A percentile compares a stretch with the other conserved stretches of the same genome.
These are phyloP conservation scores for Limnephilus auricula DNA, from an alignment of 2,888 invertebrate genomes.

Conservation along the genomic window DNA sequence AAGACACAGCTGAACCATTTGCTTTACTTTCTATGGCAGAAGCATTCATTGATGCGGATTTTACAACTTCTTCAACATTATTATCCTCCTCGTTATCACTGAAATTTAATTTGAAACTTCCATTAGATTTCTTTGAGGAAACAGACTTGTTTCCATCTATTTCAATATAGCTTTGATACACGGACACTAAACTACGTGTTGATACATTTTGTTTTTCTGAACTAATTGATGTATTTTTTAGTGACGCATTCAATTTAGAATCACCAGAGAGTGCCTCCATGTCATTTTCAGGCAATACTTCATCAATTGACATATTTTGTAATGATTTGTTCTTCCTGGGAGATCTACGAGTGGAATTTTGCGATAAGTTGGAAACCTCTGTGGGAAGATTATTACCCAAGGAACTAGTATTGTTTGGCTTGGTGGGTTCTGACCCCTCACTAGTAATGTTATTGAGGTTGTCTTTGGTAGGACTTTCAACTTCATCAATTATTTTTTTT, in stretches of 20 bases:
- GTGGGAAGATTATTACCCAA: neutral
- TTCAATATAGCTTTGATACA: neutral
- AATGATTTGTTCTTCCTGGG: neutral
- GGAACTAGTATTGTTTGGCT: neutral
- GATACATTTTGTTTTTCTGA: neutral
- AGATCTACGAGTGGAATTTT: neutral
- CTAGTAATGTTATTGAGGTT: neutral
- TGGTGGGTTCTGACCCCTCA: neutral
- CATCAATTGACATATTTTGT: neutral
- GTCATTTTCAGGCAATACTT: neutral
- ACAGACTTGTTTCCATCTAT: neutral
- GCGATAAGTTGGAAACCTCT: neutral
- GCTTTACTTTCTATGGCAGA: neutral
- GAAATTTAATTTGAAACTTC: conserved; percentile 12
- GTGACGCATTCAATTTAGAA: conserved; percentile 10
- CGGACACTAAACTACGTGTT: neutral
- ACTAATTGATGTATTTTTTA: conserved; percentile 3
- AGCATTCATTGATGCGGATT: neutral
- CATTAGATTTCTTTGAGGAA: neutral
- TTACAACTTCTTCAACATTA: neutral
- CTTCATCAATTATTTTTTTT: neutral
- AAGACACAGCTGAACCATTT: neutral
- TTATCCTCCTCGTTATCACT: conserved; percentile 19
- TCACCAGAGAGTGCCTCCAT: neutral
- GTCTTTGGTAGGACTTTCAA: neutral